Percentiles rank a stretch among this genome's conserved stretches.
Conservation (phyloP, 1,140 invertebrate species). For the Bacillus rossius region DNA sequence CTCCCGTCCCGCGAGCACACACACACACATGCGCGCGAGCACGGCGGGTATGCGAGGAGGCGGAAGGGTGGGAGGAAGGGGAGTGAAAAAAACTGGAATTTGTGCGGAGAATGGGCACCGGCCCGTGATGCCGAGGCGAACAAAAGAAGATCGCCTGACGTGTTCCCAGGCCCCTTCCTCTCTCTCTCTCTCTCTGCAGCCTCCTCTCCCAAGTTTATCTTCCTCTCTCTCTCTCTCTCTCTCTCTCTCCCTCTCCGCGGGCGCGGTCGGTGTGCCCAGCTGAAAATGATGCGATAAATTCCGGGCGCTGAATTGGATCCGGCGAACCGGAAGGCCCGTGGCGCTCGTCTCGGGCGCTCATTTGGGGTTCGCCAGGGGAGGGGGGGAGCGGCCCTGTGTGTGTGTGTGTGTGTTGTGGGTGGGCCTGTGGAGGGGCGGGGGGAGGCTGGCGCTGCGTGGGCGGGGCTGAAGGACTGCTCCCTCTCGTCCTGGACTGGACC, state of each 20-base stretch:
- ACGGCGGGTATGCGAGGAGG: not conserved
- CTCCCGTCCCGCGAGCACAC: too few relatives aligned
- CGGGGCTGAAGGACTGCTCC: constrained; percentile 29
- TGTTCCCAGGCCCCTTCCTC: constrained; percentile 30
- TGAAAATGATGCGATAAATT: constrained; percentile 62
- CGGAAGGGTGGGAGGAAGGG: not conserved
- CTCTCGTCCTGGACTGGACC: constrained; percentile 25
- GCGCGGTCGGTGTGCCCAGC: constrained; percentile 49
- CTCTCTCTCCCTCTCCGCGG: not conserved
- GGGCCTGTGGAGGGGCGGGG: constrained; percentile 20
- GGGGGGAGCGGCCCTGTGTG: not conserved
- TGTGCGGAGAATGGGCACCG: constrained; percentile 19
- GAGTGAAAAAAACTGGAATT: not conserved
- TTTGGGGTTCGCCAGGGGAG: constrained; percentile 14
- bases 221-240: too few relatives aligned
- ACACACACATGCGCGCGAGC: not conserved
- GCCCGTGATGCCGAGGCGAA: constrained; percentile 14
- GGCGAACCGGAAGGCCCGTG: constrained; percentile 47
- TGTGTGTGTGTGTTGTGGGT: constrained; percentile 12
- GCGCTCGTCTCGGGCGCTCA: too few relatives aligned
- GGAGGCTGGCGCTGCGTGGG: constrained; percentile 9
- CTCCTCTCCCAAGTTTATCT: constrained; percentile 8
- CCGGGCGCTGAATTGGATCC: constrained; percentile 55
- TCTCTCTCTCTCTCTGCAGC: constrained; percentile 16
- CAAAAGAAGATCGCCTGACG: constrained; percentile 22